Percentiles rank a stretch among this genome's conserved stretches.
These are phyloP conservation scores for Ptychobarbus kaznakovi DNA, from an alignment of 2,797 vertebrate species.

Conservation along the genomic window DNA sequence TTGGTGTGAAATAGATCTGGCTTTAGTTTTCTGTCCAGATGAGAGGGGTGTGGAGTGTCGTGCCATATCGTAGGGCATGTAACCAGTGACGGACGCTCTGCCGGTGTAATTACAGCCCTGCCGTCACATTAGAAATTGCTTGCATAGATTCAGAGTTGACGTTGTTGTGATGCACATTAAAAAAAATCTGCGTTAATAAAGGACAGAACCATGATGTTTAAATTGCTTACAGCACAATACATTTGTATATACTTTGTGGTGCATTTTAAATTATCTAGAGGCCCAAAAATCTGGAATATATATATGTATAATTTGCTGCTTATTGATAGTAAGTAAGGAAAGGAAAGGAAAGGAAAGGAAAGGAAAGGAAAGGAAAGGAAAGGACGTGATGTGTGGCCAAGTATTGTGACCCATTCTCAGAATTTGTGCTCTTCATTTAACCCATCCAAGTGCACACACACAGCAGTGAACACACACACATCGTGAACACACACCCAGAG, in stretches of 20 bases:
- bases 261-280: background rate
- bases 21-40: constrained; percentile 39
- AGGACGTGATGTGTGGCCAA: no score
- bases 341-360: no score
- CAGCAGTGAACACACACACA: no score
- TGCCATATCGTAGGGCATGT: constrained; percentile 47
- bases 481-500: no score
- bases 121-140: constrained; percentile 36
- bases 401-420: no score
- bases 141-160: constrained; percentile 27
- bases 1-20: constrained; percentile 54
- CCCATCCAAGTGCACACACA: no score
- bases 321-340: no score
- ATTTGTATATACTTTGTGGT: background rate
- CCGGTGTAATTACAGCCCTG: constrained; percentile 53
- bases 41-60: constrained; percentile 32
- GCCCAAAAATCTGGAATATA: background rate
- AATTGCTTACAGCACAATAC: background rate
- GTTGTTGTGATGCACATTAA: constrained; percentile 34
- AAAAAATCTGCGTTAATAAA: background rate
- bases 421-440: no score
- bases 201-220: background rate
- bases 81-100: constrained; percentile 48
- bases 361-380: no score
- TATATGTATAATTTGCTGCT: background rate